Evolutionary conservation across 2,113 vertebrate species (phyloP).

Genomic region (Piprites chloris): DNA sequence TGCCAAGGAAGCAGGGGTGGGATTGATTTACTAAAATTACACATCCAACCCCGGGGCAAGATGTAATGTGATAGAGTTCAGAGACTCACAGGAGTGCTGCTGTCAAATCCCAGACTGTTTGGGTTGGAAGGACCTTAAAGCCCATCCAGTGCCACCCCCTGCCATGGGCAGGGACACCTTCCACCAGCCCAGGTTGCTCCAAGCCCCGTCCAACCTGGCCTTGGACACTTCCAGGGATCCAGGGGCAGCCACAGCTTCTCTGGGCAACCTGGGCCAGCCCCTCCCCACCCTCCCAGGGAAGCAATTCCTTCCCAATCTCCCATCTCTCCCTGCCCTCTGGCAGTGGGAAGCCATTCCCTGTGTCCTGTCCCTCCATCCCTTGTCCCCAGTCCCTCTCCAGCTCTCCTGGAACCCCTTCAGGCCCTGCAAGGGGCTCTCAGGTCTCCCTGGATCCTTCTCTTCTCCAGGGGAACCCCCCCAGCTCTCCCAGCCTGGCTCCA

Average conservation of each 20-base stretch:
- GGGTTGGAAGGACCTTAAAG: accelerated
- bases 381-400: not conserved
- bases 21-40: too few relatives aligned
- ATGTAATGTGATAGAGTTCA: accelerated
- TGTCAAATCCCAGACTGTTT: not conserved
- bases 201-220: not conserved
- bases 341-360: not conserved
- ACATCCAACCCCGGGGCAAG: not conserved
- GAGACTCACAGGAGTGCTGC: accelerated
- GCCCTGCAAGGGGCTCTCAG: not conserved
- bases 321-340: accelerated
- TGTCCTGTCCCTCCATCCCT: not conserved
- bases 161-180: not conserved
- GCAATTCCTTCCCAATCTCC: not conserved
- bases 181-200: not conserved
- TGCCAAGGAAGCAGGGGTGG: not conserved
- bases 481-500: not conserved
- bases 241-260: not conserved
- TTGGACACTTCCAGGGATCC: not conserved
- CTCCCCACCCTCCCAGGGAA: not conserved
- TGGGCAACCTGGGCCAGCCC: not conserved
- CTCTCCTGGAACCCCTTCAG: not conserved
- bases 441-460: not conserved
- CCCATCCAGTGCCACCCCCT: accelerated
- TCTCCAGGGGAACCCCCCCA: not conserved